Conservation (phyloP, 2,113 vertebrate genomes). For the Dermatemys mawii region DNA sequence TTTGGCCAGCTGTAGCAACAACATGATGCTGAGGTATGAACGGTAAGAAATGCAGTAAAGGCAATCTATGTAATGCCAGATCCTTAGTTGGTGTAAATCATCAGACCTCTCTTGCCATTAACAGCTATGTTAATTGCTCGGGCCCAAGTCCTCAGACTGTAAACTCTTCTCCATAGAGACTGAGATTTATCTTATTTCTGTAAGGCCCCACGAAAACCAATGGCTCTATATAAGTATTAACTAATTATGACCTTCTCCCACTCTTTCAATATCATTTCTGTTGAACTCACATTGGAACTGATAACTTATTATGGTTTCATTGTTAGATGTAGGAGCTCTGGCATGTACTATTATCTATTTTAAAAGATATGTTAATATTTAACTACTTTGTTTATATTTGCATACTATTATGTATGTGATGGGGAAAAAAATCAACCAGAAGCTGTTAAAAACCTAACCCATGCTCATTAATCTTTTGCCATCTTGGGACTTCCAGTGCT, state of each 20-base stretch:
- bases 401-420: constrained; percentile 49
- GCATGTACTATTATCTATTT: constrained; percentile 5
- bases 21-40: constrained; percentile 47
- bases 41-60: constrained; percentile 50
- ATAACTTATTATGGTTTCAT: not conserved
- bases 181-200: constrained; percentile 42
- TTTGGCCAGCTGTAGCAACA: constrained; percentile 11
- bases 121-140: constrained; percentile 47
- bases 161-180: constrained; percentile 44
- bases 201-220: constrained; percentile 13
- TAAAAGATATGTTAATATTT: constrained; percentile 57
- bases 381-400: constrained; percentile 66
- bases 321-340: not conserved
- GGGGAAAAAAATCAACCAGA: constrained; percentile 55
- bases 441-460: constrained; percentile 68
- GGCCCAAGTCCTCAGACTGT: constrained; percentile 46
- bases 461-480: constrained; percentile 72
- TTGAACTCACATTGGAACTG: not conserved
- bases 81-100: constrained; percentile 37
- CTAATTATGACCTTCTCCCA: not conserved
- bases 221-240: not conserved
- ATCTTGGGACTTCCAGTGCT: constrained; percentile 60
- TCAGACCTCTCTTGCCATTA: constrained; percentile 23
- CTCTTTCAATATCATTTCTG: constrained; percentile 28
- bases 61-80: constrained; percentile 10